Evolutionary conservation across 2,888 invertebrate species (phyloP).

Genomic region (Fragum whitleyi): DNA sequence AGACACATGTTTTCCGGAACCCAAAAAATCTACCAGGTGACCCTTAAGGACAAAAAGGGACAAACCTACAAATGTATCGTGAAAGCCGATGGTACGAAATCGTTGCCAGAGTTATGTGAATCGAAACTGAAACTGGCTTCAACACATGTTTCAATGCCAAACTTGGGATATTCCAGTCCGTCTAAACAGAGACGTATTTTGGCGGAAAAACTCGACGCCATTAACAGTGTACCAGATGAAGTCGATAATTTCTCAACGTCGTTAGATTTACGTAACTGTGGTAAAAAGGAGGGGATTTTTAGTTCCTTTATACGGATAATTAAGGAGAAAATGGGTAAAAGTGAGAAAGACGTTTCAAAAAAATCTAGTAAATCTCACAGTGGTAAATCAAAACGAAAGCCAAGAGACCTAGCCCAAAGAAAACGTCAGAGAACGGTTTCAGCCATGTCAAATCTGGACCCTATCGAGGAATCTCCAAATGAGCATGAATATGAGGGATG

Average conservation of each 20-base stretch:
- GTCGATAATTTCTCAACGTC: slow-evolving; percentile 59
- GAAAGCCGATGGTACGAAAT: slow-evolving; percentile 79
- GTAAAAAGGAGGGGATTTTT: slow-evolving; percentile 78
- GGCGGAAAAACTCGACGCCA: slow-evolving; percentile 59
- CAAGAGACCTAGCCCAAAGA: slow-evolving; percentile 73
- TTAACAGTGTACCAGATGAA: slow-evolving; percentile 47
- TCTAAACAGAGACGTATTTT: slow-evolving; percentile 54
- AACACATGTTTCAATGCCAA: slow-evolving; percentile 66
- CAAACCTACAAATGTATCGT: slow-evolving; percentile 80
- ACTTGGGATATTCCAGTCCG: slow-evolving; percentile 62
- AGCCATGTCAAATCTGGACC: slow-evolving; percentile 81
- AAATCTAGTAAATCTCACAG: slow-evolving; percentile 40
- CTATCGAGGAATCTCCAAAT: slow-evolving; percentile 81
- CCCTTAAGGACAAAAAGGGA: slow-evolving; percentile 78
- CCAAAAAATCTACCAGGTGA: slow-evolving; percentile 79
- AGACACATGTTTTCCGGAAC: slow-evolving; percentile 45
- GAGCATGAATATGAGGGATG: slow-evolving; percentile 77
- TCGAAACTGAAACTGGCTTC: slow-evolving; percentile 50
- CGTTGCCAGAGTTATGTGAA: slow-evolving; percentile 76
- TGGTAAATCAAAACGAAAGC: slow-evolving; percentile 79
- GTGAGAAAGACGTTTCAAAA: slow-evolving; percentile 42
- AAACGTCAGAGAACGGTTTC: slow-evolving; percentile 81
- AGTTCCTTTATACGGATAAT: slow-evolving; percentile 76
- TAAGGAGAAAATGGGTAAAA: slow-evolving; percentile 72
- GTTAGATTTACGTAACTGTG: slow-evolving; percentile 67